Conservation (phyloP, 2,888 invertebrate species). For the Cerceris rybyensis region DNA sequence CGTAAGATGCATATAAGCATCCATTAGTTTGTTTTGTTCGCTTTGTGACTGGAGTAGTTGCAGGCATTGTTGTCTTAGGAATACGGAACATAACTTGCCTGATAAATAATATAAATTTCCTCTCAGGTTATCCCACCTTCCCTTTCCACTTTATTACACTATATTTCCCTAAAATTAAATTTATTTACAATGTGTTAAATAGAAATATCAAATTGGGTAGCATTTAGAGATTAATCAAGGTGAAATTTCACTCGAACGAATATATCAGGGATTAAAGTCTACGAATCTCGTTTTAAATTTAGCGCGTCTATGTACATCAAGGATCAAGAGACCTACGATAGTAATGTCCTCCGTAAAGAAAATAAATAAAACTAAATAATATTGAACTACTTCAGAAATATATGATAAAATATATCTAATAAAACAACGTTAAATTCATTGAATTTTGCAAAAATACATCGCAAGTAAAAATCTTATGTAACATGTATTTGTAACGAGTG, state of each 20-base stretch:
- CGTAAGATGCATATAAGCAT: slow-evolving; percentile 84
- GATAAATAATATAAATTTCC: slow-evolving; percentile 29
- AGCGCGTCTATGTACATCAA: slow-evolving; percentile 25
- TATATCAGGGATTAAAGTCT: not conserved
- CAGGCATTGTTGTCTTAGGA: slow-evolving; percentile 72
- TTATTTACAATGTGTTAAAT: no score
- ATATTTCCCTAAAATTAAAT: no score
- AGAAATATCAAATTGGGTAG: no score
- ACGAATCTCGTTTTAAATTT: slow-evolving; percentile 34
- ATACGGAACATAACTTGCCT: slow-evolving; percentile 75
- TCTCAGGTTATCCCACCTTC: not conserved
- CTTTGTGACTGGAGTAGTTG: slow-evolving; percentile 58
- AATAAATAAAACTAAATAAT: not conserved
- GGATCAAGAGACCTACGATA: slow-evolving; percentile 30
- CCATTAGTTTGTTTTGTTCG: slow-evolving; percentile 58
- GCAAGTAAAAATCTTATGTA: slow-evolving; percentile 1
- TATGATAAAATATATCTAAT: no score
- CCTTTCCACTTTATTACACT: no score
- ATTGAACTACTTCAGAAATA: slow-evolving; percentile 2
- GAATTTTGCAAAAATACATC: not conserved
- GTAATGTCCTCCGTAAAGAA: not conserved
- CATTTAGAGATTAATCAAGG: no score
- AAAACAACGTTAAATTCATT: not conserved
- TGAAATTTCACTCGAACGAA: not conserved
- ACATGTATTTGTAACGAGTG: slow-evolving; percentile 44